These are phyloP conservation scores for Oophaga pumilio DNA, from an alignment of 2,113 vertebrate species.

Conservation along the genomic window DNA sequence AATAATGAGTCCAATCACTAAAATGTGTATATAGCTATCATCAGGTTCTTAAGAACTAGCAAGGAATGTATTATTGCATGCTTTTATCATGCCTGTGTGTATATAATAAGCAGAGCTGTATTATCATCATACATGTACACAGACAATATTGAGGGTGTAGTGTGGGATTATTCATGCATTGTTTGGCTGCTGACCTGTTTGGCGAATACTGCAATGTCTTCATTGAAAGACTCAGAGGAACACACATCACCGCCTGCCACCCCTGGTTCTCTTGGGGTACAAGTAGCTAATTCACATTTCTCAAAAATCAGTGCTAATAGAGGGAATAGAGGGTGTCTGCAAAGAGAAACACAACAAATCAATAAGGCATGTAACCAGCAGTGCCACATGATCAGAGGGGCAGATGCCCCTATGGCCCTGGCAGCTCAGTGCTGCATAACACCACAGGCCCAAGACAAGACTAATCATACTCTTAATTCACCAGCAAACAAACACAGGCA, in stretches of 20 bases:
- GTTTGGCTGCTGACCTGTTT: constrained; percentile 97
- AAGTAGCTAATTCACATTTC: constrained; percentile 99
- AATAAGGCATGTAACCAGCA: constrained; percentile 63
- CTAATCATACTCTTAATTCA: not conserved
- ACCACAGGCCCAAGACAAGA: constrained; percentile 58
- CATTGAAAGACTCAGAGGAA: constrained; percentile 99
- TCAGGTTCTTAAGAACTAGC: no score
- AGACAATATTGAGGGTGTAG: not conserved
- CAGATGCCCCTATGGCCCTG: constrained; percentile 48
- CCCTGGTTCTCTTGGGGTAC: constrained; percentile 97
- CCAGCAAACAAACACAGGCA: not conserved
- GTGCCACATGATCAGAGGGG: not conserved
- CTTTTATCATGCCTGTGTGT: not conserved
- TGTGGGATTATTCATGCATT: constrained; percentile 58
- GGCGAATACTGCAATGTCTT: constrained; percentile 99
- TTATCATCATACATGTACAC: constrained; percentile 27
- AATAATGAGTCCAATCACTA: constrained; percentile 51
- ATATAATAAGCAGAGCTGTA: not conserved
- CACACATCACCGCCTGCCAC: constrained; percentile 99
- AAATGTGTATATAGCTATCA: not conserved
- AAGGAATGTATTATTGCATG: not conserved
- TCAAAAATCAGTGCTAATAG: constrained; percentile 99
- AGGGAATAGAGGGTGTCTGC: constrained; percentile 98
- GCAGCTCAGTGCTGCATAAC: constrained; percentile 22
- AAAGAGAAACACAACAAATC: constrained; percentile 85